phyloP scores from a whole-genome alignment of 2,113 vertebrate genomes.

The Chrysemys picta region DNA sequence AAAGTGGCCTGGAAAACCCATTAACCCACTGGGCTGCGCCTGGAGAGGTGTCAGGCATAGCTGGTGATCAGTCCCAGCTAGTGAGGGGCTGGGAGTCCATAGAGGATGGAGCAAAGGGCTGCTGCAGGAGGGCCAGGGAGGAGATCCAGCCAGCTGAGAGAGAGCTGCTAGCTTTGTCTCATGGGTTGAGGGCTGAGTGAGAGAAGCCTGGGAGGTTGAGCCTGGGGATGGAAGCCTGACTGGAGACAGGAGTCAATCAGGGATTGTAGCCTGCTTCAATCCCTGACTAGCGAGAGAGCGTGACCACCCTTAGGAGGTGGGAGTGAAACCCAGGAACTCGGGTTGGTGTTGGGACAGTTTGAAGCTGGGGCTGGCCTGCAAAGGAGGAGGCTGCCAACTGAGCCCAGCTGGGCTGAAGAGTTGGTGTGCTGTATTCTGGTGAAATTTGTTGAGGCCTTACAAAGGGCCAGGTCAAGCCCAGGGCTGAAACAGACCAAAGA shows the following conservation, averaged over 20 bases:
- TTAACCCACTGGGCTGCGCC: background rate
- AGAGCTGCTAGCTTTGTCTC: background rate
- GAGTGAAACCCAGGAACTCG: background rate
- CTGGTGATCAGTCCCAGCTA: background rate
- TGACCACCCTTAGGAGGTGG: background rate
- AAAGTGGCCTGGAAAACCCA: background rate
- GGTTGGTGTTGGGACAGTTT: background rate
- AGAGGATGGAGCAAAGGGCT: background rate
- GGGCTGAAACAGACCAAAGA: background rate
- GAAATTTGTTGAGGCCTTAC: background rate
- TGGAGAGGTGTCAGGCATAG: background rate
- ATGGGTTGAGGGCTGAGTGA: too few species aligned
- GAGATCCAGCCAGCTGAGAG: background rate
- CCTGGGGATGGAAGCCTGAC: background rate
- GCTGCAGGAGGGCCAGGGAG: background rate
- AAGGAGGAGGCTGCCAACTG: background rate
- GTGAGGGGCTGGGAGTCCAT: background rate
- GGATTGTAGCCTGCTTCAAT: background rate
- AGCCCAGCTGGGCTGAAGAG: background rate
- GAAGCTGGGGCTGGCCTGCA: background rate
- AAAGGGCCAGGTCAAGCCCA: background rate
- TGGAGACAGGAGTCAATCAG: background rate
- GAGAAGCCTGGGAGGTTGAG: background rate
- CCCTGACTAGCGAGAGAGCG: background rate
- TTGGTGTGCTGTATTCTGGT: background rate